Percentiles rank a stretch among this genome's conserved stretches.
Conservation (phyloP, 1,140 invertebrate species). For the Gyrodactylus bullatarudis region DNA sequence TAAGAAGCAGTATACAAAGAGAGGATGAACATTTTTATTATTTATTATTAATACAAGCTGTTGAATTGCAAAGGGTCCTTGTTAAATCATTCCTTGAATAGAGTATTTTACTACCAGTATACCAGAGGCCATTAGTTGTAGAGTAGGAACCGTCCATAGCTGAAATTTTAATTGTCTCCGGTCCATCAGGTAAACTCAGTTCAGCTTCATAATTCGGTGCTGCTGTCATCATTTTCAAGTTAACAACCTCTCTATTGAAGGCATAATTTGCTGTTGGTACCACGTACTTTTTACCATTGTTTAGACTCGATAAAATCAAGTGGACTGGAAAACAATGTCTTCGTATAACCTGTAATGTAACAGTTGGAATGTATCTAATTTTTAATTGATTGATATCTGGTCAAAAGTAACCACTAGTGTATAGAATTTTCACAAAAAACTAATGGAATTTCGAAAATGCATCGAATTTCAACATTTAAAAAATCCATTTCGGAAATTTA, state of each 20-base stretch:
- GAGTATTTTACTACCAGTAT: neutral
- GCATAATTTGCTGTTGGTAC: neutral
- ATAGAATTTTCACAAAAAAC: too few species aligned
- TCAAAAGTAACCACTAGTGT: too few species aligned
- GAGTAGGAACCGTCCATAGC: neutral
- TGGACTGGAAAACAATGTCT: neutral
- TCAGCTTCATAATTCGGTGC: neutral
- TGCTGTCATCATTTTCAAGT: neutral
- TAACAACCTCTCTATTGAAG: neutral
- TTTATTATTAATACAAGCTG: neutral
- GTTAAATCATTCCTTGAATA: neutral
- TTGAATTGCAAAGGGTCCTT: neutral
- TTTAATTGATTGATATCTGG: too few species aligned
- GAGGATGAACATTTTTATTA: neutral
- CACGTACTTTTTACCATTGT: neutral
- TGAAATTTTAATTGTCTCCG: neutral
- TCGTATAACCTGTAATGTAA: too few species aligned
- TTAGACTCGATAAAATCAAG: neutral
- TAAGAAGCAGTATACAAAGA: neutral
- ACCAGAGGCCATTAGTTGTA: neutral
- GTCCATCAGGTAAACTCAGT: neutral
- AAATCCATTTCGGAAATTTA: too few species aligned
- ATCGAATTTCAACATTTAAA: too few species aligned
- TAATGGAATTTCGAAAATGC: too few species aligned
- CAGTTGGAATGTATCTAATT: too few species aligned